These are phyloP conservation scores for Rhopalosiphum maidis DNA, from an alignment of 1,140 invertebrate species.

Conservation along the genomic window DNA sequence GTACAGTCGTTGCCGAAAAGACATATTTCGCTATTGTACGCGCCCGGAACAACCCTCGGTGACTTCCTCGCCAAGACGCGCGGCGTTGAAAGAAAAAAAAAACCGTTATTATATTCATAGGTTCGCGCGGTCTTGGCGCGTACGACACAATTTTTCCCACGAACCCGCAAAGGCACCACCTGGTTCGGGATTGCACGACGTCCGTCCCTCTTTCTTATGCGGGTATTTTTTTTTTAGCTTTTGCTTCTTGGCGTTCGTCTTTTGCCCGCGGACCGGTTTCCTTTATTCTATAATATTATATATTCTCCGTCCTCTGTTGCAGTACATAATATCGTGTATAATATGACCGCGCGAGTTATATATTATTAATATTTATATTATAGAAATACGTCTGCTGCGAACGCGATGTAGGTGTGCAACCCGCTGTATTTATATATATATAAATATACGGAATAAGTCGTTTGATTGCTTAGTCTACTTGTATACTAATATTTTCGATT, in stretches of 20 bases:
- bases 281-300: background rate
- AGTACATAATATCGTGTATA: background rate
- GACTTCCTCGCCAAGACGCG: constrained; percentile 54
- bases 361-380: too few species aligned
- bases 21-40: background rate
- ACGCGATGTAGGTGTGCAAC: too few species aligned
- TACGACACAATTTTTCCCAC: constrained; percentile 42
- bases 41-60: constrained; percentile 32
- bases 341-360: background rate
- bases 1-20: constrained; percentile 30
- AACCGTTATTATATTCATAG: constrained; percentile 46
- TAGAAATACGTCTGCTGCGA: too few species aligned
- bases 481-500: too few species aligned
- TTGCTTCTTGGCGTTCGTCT: constrained; percentile 56
- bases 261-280: constrained; percentile 52
- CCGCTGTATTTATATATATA: too few species aligned
- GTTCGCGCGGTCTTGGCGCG: background rate
- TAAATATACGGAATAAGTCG: too few species aligned
- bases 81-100: constrained; percentile 16
- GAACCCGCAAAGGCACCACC: constrained; percentile 45
- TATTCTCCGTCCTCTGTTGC: background rate
- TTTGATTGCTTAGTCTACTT: too few species aligned
- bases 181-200: background rate
- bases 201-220: background rate
- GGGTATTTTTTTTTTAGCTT: constrained; percentile 35